phyloP scores from a whole-genome alignment of 1,140 invertebrate species.

The Mycetomoellerius zeteki region DNA sequence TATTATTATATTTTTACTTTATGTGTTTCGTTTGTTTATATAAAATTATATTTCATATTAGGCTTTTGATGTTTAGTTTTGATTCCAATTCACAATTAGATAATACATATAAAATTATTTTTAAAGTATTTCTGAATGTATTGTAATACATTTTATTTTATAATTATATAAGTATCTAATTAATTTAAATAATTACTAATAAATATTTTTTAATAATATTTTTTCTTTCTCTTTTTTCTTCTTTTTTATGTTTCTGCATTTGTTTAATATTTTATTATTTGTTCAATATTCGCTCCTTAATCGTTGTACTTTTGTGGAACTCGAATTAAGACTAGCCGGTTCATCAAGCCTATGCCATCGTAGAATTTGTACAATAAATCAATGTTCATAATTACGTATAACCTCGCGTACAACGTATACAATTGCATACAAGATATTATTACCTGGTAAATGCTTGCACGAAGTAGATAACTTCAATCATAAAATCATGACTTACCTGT shows the following conservation, averaged over 20 bases:
- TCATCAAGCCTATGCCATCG: slow-evolving; percentile 24
- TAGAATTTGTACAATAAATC: slow-evolving; percentile 27
- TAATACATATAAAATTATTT: not conserved
- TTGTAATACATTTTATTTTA: not conserved
- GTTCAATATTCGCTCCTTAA: slow-evolving; percentile 22
- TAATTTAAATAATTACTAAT: not conserved
- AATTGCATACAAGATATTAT: slow-evolving; percentile 37
- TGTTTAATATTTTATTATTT: too few relatives aligned
- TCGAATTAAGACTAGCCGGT: slow-evolving; percentile 47
- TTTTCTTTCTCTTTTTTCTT: too few relatives aligned
- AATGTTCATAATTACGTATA: slow-evolving; percentile 5
- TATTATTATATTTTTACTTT: not conserved
- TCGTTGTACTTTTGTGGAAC: slow-evolving; percentile 43
- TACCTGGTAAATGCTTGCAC: slow-evolving; percentile 32
- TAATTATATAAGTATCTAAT: too few relatives aligned
- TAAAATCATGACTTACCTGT: slow-evolving; percentile 77
- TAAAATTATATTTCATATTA: not conserved
- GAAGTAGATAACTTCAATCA: slow-evolving; percentile 1
- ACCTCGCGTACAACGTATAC: not conserved
- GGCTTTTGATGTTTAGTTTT: not conserved
- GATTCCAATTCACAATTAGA: not conserved
- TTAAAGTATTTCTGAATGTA: not conserved
- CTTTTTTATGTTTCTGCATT: not conserved
- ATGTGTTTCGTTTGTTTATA: not conserved
- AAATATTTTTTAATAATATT: not conserved